phyloP scores from a whole-genome alignment of 1,140 invertebrate species.

The Zelostemma sp. region DNA sequence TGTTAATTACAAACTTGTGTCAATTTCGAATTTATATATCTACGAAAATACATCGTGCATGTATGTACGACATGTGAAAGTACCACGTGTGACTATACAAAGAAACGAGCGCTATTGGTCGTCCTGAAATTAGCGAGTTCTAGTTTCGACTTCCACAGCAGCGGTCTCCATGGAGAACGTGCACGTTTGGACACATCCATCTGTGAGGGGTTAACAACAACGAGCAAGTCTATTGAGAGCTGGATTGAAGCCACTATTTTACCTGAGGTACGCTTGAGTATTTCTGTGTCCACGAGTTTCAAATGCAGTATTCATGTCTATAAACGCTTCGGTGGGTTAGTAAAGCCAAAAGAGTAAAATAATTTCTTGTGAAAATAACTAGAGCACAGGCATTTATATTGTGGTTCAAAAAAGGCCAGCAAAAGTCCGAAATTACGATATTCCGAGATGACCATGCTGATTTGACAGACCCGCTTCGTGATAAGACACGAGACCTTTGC shows the following conservation, averaged over 20 bases:
- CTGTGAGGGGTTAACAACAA: slow-evolving; percentile 10
- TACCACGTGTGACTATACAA: slow-evolving; percentile 19
- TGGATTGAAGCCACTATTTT: slow-evolving; percentile 17
- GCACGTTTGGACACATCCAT: slow-evolving; percentile 7
- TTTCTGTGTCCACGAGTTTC: slow-evolving; percentile 22
- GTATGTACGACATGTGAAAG: slow-evolving; percentile 29
- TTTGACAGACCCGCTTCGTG: too few relatives aligned
- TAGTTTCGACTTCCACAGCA: slow-evolving; percentile 33
- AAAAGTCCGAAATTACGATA: slow-evolving; percentile 19
- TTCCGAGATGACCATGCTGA: too few relatives aligned
- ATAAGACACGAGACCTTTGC: background rate
- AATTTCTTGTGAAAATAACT: slow-evolving; percentile 16
- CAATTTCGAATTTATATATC: too few relatives aligned
- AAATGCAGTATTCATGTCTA: slow-evolving; percentile 27
- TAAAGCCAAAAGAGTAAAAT: slow-evolving; percentile 14
- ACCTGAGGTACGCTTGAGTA: slow-evolving; percentile 16
- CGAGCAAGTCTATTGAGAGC: slow-evolving; percentile 20
- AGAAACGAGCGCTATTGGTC: slow-evolving; percentile 47
- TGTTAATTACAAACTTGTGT: too few relatives aligned
- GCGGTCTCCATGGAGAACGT: slow-evolving; percentile 12
- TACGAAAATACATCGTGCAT: too few relatives aligned
- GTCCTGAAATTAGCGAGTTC: slow-evolving; percentile 46
- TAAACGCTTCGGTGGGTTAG: slow-evolving; percentile 30
- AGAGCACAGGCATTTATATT: slow-evolving; percentile 11
- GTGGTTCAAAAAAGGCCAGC: too few relatives aligned